Conservation (phyloP, 2,888 invertebrate species). For the Platycheirus albimanus region DNA sequence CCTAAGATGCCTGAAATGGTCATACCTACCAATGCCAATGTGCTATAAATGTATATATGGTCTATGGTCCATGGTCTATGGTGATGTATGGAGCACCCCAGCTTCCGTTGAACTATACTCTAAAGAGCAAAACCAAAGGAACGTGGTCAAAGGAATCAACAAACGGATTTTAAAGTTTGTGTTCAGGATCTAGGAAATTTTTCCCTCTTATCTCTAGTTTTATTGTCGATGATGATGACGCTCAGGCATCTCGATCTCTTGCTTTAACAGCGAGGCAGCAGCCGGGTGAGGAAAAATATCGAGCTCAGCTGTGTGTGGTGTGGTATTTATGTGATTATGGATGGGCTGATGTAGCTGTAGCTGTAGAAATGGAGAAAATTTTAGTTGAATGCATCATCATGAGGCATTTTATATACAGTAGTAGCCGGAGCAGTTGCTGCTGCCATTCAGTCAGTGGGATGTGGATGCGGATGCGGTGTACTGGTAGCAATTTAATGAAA, state of each 20-base stretch:
- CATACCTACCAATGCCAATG: background rate
- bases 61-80: conserved; percentile 7
- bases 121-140: conserved; percentile 75
- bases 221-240: conserved; percentile 67
- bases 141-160: conserved; percentile 76
- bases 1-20: conserved; percentile 54
- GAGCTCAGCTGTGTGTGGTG: conserved; percentile 46
- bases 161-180: conserved; percentile 74
- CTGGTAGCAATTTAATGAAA: conserved; percentile 62
- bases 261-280: conserved; percentile 15
- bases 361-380: conserved; percentile 49
- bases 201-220: conserved; percentile 56
- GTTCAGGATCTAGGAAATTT: conserved; percentile 56
- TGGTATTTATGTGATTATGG: conserved; percentile 73
- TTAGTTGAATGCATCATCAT: conserved; percentile 66
- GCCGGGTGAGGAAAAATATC: conserved; percentile 31
- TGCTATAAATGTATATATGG: background rate
- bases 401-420: conserved; percentile 56
- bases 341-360: no score
- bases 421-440: background rate
- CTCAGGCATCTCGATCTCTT: conserved; percentile 35
- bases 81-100: conserved; percentile 19
- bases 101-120: conserved; percentile 44
- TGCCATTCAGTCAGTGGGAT: background rate
- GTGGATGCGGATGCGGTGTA: background rate